These are phyloP conservation scores for Cerastis rubricosa DNA, from an alignment of 2,888 invertebrate genomes.

Conservation along the genomic window DNA sequence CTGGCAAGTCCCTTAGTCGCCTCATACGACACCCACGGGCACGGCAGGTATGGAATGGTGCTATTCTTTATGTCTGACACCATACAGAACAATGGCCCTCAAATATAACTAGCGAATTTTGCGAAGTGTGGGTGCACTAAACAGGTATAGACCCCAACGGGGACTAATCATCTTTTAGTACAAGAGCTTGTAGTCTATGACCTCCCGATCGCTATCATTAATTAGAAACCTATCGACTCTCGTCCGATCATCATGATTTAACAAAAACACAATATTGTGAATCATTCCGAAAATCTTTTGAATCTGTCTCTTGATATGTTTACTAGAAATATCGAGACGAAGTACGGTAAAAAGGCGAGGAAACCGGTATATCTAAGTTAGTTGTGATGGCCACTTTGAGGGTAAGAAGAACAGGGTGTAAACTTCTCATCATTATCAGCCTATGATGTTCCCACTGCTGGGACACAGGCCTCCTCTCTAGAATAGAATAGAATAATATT, in stretches of 20 bases:
- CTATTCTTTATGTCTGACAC: too few relatives aligned
- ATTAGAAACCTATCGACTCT: slow-evolving; percentile 39
- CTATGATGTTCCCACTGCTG: too few relatives aligned
- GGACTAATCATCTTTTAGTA: not conserved
- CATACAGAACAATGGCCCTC: too few relatives aligned
- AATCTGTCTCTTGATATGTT: slow-evolving; percentile 7
- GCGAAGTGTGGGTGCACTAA: not conserved
- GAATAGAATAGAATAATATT: too few relatives aligned
- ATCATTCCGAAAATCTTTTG: slow-evolving; percentile 25
- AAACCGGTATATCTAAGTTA: not conserved
- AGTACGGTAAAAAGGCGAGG: not conserved
- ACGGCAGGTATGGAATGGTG: too few relatives aligned
- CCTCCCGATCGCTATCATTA: slow-evolving; percentile 62
- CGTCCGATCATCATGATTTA: slow-evolving; percentile 37
- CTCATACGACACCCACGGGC: too few relatives aligned
- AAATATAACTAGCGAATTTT: not conserved
- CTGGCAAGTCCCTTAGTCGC: too few relatives aligned
- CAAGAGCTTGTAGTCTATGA: slow-evolving; percentile 41
- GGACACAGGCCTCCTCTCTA: too few relatives aligned
- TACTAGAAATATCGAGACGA: not conserved
- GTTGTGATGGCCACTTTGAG: not conserved
- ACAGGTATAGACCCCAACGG: not conserved
- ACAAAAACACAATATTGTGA: slow-evolving; percentile 25
- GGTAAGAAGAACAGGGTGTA: too few relatives aligned
- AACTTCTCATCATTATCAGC: too few relatives aligned